Conservation (phyloP, 2,888 invertebrate species). For the Agonum fuliginosum region DNA sequence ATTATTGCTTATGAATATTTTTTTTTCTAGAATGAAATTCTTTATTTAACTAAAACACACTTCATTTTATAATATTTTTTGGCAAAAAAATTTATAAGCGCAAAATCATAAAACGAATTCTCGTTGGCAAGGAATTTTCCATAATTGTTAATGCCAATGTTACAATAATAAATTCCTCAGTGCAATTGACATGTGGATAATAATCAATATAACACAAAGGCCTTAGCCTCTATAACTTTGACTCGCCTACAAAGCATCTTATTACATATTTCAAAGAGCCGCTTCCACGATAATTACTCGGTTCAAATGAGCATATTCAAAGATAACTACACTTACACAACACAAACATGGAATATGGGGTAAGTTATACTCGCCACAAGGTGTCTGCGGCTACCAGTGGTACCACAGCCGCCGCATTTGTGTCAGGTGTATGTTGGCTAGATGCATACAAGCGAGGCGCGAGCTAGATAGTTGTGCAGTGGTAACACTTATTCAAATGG, state of each 20-base stretch:
- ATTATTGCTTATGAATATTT: too few species aligned
- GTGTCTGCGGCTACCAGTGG: not conserved
- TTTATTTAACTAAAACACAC: too few species aligned
- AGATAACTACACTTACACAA: constrained; percentile 4
- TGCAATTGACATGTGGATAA: not conserved
- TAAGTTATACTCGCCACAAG: not conserved
- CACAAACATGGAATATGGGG: not conserved
- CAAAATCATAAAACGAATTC: too few species aligned
- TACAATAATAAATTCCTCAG: not conserved
- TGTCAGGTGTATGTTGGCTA: constrained; percentile 3
- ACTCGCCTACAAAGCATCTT: not conserved
- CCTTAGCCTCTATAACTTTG: too few species aligned
- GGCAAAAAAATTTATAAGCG: too few species aligned
- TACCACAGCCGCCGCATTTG: constrained; percentile 1
- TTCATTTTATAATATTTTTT: too few species aligned
- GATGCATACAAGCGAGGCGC: not conserved
- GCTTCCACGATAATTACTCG: not conserved
- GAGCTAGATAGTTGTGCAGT: not conserved
- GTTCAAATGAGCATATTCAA: not conserved
- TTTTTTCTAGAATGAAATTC: too few species aligned
- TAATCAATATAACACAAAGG: not conserved
- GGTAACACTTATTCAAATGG: constrained; percentile 32
- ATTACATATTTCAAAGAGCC: not conserved
- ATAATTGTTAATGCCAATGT: too few species aligned
- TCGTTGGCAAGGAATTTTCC: too few species aligned